Evolutionary conservation across 1,140 invertebrate genomes (phyloP).

Genomic region (Leptinotarsa lineolata): DNA sequence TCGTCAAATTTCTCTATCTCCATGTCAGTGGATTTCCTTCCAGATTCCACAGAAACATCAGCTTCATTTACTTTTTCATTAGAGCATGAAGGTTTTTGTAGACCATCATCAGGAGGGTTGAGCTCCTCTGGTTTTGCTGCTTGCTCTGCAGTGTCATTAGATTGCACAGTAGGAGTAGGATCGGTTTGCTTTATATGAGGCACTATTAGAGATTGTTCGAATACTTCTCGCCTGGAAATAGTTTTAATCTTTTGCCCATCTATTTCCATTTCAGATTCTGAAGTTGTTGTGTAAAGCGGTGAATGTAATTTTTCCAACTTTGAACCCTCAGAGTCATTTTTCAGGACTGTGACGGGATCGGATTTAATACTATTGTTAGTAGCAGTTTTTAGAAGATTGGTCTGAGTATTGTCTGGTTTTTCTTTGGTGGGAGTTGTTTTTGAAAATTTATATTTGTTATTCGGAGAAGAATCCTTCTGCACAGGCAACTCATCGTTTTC

Average conservation of each 20-base stretch:
- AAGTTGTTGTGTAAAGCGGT: constrained; percentile 46
- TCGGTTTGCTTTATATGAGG: constrained; percentile 53
- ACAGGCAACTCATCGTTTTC: constrained; percentile 60
- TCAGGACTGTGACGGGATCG: constrained; percentile 37
- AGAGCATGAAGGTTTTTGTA: constrained; percentile 39
- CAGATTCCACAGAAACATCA: constrained; percentile 36
- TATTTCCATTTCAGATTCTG: constrained; percentile 55
- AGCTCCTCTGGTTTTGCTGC: neutral
- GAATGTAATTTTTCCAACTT: constrained; percentile 33
- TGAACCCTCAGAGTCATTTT: neutral
- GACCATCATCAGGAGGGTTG: neutral
- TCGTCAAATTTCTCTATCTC: constrained; percentile 45
- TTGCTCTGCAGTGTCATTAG: constrained; percentile 29
- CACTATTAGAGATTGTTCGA: constrained; percentile 42
- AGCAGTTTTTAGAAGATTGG: constrained; percentile 34
- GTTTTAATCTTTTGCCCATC: constrained; percentile 56
- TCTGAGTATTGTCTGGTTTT: constrained; percentile 26
- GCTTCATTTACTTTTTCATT: constrained; percentile 44
- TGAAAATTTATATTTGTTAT: constrained; percentile 53
- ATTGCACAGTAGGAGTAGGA: constrained; percentile 39
- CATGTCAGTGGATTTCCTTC: constrained; percentile 46
- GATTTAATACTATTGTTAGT: constrained; percentile 47
- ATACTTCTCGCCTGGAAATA: constrained; percentile 51
- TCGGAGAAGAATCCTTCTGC: constrained; percentile 44
- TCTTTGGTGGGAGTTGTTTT: constrained; percentile 49